Evolutionary conservation across 2,797 vertebrate genomes (phyloP).

Genomic region (Anabacerthia variegaticeps): DNA sequence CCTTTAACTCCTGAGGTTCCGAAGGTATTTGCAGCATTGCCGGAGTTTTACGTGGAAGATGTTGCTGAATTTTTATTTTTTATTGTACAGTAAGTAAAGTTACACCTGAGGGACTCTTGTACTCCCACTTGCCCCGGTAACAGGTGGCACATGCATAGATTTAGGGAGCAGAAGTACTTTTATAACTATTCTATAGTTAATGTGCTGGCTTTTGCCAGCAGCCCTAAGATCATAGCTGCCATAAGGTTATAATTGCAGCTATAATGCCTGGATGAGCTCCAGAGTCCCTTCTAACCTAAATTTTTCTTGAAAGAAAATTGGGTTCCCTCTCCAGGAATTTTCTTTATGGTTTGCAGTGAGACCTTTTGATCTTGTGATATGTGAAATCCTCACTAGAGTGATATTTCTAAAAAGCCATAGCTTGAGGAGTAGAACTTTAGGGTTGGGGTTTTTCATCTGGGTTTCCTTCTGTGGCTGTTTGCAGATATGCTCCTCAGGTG

Average conservation of each 20-base stretch:
- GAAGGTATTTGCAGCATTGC: slow-evolving; percentile 95
- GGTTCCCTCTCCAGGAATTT: not conserved
- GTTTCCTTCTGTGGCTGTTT: not conserved
- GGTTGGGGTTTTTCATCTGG: not conserved
- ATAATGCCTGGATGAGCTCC: not conserved
- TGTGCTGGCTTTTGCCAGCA: not conserved
- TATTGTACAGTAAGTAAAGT: slow-evolving; percentile 95
- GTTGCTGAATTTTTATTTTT: slow-evolving; percentile 99
- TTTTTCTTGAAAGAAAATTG: not conserved
- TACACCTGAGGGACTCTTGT: not conserved
- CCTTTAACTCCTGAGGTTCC: slow-evolving; percentile 94
- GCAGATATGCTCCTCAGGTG: slow-evolving; percentile 97
- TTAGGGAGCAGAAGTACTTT: not conserved
- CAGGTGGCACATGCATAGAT: not conserved
- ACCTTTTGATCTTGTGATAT: not conserved
- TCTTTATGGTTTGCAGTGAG: not conserved
- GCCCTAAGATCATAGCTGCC: not conserved
- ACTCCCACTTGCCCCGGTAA: not conserved
- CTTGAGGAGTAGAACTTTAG: not conserved
- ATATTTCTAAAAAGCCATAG: not conserved
- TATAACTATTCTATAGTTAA: not conserved
- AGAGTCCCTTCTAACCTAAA: not conserved
- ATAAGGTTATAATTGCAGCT: not conserved
- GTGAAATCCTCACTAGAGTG: not conserved
- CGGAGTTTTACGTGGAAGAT: slow-evolving; percentile 98